phyloP scores from a whole-genome alignment of 2,797 vertebrate genomes.

The Holocentrus rufus region DNA sequence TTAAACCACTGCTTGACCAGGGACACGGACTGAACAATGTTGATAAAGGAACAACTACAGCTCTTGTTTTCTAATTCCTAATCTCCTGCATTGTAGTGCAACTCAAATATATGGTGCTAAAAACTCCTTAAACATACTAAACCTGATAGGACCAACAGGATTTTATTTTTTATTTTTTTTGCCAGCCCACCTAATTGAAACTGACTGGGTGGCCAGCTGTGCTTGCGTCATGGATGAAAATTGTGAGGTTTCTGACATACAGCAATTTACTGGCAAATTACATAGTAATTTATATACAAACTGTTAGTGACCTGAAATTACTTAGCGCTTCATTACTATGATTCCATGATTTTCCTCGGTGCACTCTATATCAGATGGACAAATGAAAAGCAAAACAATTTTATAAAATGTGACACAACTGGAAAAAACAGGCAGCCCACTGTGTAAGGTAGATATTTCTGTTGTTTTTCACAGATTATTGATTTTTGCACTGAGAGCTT shows the following conservation, averaged over 20 bases:
- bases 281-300: neutral
- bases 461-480: too few species aligned
- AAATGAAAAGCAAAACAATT: neutral
- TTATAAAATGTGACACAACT: neutral
- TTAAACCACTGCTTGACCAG: slow-evolving; percentile 19
- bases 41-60: slow-evolving; percentile 3
- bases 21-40: slow-evolving; percentile 20
- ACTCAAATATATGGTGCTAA: neutral
- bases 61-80: neutral
- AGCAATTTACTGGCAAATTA: slow-evolving; percentile 9
- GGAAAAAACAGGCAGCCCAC: too few species aligned
- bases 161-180: too few species aligned
- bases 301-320: neutral
- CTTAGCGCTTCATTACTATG: neutral
- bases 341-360: neutral
- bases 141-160: neutral
- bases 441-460: too few species aligned
- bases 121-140: neutral
- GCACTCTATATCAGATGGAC: neutral
- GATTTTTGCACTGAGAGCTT: too few species aligned
- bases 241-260: neutral
- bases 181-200: slow-evolving; percentile 4
- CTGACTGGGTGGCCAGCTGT: neutral
- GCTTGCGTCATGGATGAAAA: slow-evolving; percentile 5
- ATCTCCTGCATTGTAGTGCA: neutral